phyloP scores from a whole-genome alignment of 2,888 invertebrate genomes.

The Eupithecia exiguata region DNA sequence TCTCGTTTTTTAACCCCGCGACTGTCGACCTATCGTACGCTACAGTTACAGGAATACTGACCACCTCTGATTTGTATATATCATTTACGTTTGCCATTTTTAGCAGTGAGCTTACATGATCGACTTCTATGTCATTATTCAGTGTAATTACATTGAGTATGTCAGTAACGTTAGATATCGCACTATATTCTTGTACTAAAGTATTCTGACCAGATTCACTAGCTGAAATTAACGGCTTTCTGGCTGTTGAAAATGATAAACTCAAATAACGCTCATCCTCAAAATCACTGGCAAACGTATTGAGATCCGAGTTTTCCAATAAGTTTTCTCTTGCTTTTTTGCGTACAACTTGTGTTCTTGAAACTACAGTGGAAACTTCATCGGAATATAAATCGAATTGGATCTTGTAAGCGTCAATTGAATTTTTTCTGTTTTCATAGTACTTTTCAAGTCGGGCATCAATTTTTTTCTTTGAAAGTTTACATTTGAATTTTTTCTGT shows the following conservation, averaged over 20 bases:
- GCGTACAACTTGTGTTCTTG: constrained; percentile 54
- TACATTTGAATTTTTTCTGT: constrained; percentile 44
- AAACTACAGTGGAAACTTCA: constrained; percentile 51
- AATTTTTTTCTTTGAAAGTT: constrained; percentile 43
- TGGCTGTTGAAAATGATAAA: constrained; percentile 46
- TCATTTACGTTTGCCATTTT: constrained; percentile 38
- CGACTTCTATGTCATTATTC: constrained; percentile 7
- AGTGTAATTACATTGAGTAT: background rate
- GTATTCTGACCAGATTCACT: constrained; percentile 60
- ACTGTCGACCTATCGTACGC: constrained; percentile 47
- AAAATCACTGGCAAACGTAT: constrained; percentile 37
- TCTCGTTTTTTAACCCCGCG: constrained; percentile 32
- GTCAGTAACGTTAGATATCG: constrained; percentile 33
- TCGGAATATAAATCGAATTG: constrained; percentile 48
- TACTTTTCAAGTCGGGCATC: constrained; percentile 48
- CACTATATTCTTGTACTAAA: constrained; percentile 48
- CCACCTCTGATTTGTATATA: constrained; percentile 54
- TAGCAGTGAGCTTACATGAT: constrained; percentile 41
- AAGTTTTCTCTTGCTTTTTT: constrained; percentile 62
- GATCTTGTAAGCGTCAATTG: constrained; percentile 42
- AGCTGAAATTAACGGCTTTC: constrained; percentile 41
- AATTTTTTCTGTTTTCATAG: constrained; percentile 46
- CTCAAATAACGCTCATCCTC: constrained; percentile 42
- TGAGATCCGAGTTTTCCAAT: constrained; percentile 44
- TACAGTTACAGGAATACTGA: constrained; percentile 62